Conservation (phyloP, 1,140 invertebrate genomes). For the Capitella teleta region DNA sequence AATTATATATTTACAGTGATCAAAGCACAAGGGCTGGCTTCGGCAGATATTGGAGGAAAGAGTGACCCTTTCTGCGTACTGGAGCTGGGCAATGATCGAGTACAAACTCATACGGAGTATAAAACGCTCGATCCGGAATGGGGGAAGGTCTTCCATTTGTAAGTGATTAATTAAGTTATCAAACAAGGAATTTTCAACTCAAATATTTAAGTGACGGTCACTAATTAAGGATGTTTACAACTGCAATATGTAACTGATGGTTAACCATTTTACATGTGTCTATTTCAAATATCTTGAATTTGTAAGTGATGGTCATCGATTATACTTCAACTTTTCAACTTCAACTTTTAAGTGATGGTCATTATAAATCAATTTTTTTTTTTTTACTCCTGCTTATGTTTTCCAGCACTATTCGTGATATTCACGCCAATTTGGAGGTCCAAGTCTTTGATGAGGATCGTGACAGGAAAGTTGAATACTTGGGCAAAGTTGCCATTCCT, state of each 20-base stretch:
- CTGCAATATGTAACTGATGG: no score
- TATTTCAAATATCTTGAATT: no score
- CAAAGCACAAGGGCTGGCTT: conserved; percentile 28
- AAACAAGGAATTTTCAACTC: no score
- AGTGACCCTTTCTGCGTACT: conserved; percentile 94
- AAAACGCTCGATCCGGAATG: conserved; percentile 91
- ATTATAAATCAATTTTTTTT: no score
- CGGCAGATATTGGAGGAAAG: conserved; percentile 44
- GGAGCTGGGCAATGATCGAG: conserved; percentile 81
- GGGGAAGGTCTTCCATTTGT: conserved; percentile 99
- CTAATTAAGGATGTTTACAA: no score
- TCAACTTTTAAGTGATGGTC: no score
- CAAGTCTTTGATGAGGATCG: conserved; percentile 97
- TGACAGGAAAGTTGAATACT: conserved; percentile 94
- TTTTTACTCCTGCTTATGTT: no score
- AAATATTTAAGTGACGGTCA: no score
- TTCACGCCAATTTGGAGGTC: conserved; percentile 89
- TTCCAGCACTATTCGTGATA: conserved; percentile 96
- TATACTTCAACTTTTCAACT: no score
- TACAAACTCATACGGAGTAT: conserved; percentile 97
- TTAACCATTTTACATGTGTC: no score
- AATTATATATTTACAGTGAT: conserved; percentile 38
- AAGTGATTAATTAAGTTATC: conserved; percentile 43
- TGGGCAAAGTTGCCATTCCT: conserved; percentile 86
- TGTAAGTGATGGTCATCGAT: no score